Percentiles rank a stretch among this genome's conserved stretches.
Evolutionary conservation across 2,113 vertebrate genomes (phyloP).

Genomic region (Herpailurus yagouaroundi): DNA sequence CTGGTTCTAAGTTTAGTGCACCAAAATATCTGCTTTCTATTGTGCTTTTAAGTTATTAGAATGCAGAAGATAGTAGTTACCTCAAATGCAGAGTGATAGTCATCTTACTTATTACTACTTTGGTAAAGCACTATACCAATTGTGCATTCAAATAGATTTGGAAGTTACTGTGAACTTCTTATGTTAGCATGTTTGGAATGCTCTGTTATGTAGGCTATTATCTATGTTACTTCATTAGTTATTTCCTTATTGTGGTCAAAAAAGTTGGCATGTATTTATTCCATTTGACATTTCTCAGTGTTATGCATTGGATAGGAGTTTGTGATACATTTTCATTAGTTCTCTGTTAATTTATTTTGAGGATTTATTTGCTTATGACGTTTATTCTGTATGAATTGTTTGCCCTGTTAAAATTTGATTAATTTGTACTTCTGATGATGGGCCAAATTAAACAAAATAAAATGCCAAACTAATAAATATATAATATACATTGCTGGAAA

Average conservation of each 20-base stretch:
- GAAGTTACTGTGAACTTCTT: background rate
- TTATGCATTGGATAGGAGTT: background rate
- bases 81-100: background rate
- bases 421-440: conserved; percentile 30
- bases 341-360: conserved; percentile 46
- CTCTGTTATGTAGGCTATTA: background rate
- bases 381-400: conserved; percentile 60
- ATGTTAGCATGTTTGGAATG: background rate
- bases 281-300: background rate
- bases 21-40: background rate
- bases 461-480: conserved; percentile 53
- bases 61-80: background rate
- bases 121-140: background rate
- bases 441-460: conserved; percentile 54
- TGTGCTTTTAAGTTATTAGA: background rate
- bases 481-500: background rate
- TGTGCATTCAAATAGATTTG: background rate
- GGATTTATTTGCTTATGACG: conserved; percentile 58
- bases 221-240: background rate
- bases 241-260: conserved; percentile 30
- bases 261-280: background rate
- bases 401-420: conserved; percentile 73
- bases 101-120: conserved; percentile 4
- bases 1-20: background rate
- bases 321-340: background rate